Conservation (phyloP, 2,797 vertebrate species). For the Onychomys leucogaster region DNA sequence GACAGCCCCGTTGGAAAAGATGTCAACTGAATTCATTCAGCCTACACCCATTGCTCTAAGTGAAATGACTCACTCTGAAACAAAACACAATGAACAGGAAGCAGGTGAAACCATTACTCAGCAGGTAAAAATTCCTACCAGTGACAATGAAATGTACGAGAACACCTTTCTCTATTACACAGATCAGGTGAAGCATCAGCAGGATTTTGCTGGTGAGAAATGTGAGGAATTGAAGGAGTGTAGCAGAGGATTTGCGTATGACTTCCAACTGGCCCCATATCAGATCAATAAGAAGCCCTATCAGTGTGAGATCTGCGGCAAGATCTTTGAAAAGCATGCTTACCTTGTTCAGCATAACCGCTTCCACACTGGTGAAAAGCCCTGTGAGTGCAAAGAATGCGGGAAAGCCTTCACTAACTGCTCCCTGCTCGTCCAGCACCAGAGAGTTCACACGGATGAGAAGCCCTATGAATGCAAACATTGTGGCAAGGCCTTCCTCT, state of each 20-base stretch:
- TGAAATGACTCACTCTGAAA: background rate
- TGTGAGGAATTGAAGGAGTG: background rate
- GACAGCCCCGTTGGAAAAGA: background rate
- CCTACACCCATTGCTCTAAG: background rate
- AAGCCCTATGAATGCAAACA: slow-evolving; percentile 68
- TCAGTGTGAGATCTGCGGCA: slow-evolving; percentile 59
- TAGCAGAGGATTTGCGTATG: background rate
- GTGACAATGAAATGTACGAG: background rate
- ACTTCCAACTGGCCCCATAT: slow-evolving; percentile 27
- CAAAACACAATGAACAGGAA: background rate
- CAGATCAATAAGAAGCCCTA: slow-evolving; percentile 39
- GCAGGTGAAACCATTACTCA: background rate
- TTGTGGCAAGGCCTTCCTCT: slow-evolving; percentile 72
- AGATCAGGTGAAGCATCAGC: background rate
- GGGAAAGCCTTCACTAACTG: slow-evolving; percentile 56
- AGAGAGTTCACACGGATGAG: slow-evolving; percentile 68
- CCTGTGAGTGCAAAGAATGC: slow-evolving; percentile 45
- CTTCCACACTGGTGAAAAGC: slow-evolving; percentile 51
- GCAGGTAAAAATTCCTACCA: background rate
- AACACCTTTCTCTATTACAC: background rate
- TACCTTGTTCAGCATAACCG: slow-evolving; percentile 44
- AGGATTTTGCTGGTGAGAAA: background rate
- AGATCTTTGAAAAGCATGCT: background rate
- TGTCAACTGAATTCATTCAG: background rate
- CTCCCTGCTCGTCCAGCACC: slow-evolving; percentile 37